Base-by-base conservation (phyloP, 2,113 vertebrate genomes). In the Rhinopithecus roxellana region DNA sequence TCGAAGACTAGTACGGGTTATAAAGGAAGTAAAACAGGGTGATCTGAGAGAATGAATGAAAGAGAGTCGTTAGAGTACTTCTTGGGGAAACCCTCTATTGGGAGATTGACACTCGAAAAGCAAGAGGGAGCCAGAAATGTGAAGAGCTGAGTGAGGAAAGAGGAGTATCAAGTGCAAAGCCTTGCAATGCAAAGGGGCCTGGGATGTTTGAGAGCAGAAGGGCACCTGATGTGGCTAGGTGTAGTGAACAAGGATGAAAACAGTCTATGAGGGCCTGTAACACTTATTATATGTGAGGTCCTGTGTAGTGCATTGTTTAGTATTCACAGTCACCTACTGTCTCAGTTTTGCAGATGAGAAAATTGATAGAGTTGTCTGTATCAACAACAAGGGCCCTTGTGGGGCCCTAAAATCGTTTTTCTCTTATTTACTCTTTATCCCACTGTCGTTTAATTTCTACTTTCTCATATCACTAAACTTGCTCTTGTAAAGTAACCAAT, bases 271-370 rank as follows among this genome's bases (percentile, higher is more conserved):
- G n/a, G 27, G 40, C n/a, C 55, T 79, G 3, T 52, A 61, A 14
- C 2, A 30, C 48, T 88, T 88, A 35, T 2, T 50, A 6, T 52
- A 43, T 40, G 22, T 72, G 59, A 64, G 10, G 4, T 43, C 77
- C 69, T 43, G 25, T 52, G 27, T 2, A 55, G 3, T 83, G 78
- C 43, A 50, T 89, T 48, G 43, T 75, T 90, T 50, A 87, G 43
- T 78, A 25, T 85, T 93, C 82, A 90, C 8, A 75, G 61, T 94
- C 70, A 77, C 50, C 78, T 35, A 23, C 85, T 85, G 38, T 40
- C 57, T 95, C n/a, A 90, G 7, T 86, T 90, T 90, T 75, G 81
- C 52, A 81, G 48, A 23, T 77, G 48, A 96, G 57, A 77, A 82
- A 89, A 93, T 74, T 43, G 55, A 43, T 55, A 35, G 13, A 35